Base-by-base conservation (phyloP, 1,140 invertebrate species). In the Goniozus legneri region DNA sequence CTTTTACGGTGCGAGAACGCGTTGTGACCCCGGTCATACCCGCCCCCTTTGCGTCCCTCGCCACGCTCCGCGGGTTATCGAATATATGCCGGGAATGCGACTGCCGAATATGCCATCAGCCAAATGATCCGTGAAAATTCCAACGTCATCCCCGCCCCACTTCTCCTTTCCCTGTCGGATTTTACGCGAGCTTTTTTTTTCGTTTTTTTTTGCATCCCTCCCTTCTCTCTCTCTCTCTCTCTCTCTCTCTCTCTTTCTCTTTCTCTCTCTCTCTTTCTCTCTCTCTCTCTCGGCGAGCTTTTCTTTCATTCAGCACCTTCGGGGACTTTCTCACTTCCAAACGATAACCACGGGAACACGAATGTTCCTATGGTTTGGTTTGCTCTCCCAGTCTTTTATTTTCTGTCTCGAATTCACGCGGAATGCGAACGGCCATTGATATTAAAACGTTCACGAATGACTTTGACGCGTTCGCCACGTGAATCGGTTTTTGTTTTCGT, bases 61-160 rank as follows among this genome's bases (percentile, higher is more conserved):
- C 24, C 10, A 10, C 24, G 24, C 10, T n/a, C n/a, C n/a, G n/a
- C 16, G 21, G 50, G 58, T 66, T 67, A 65, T 66, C 56, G 56
- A 62, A 68, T 66, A n/a, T n/a, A 67, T 59, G 45, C 54, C 44
- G 10, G 53, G 56, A 71, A 62, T 67, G 50, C 45, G 20, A 35
- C 36, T 31, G 34, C 38, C 62, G 62, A 63, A 62, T 66, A 63
- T 57, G 56, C 60, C 58, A 64, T 65, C 59, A 58, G 58, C 41
- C 48, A 68, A 71, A 69, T 67, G 69, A 69, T 58, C 63, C 60
- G 60, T 67, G 54, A 71, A 71, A 69, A 65, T 69, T 59, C 54
- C 48, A 32, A 32, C 47, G n/a, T n/a, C n/a, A n/a, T n/a, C n/a
- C n/a, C n/a, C n/a, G n/a, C n/a, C n/a, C n/a, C n/a, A n/a, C n/a